Evolutionary conservation across 2,113 vertebrate genomes (phyloP).

Genomic region (Egretta garzetta): DNA sequence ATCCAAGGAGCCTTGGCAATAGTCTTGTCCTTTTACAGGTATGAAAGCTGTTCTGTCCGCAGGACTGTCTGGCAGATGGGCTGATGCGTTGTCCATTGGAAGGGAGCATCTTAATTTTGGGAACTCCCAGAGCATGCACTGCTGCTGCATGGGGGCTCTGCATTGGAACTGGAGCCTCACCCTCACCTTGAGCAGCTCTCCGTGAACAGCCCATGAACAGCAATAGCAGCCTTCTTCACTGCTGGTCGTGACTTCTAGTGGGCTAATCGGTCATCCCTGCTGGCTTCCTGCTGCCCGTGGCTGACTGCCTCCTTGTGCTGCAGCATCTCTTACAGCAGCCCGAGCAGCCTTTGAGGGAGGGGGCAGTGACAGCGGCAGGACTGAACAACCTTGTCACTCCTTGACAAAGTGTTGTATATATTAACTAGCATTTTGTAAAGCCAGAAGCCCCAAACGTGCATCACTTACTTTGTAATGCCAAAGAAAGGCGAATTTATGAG

Average conservation of each 20-base stretch:
- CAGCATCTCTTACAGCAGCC: background rate
- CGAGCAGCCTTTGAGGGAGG: background rate
- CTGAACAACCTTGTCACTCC: background rate
- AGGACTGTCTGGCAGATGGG: background rate
- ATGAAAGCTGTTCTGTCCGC: background rate
- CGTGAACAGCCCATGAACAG: rapidly evolving
- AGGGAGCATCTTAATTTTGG: background rate
- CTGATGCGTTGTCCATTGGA: background rate
- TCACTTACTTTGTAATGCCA: background rate
- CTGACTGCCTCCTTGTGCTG: background rate
- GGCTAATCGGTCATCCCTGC: background rate
- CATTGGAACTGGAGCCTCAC: background rate
- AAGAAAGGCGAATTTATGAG: background rate
- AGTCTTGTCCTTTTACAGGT: background rate
- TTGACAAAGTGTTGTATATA: background rate
- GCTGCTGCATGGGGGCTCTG: background rate
- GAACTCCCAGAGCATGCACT: rapidly evolving
- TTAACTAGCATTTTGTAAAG: background rate
- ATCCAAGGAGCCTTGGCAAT: background rate
- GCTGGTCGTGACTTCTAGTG: background rate
- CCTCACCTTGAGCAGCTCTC: background rate
- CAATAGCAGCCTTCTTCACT: background rate
- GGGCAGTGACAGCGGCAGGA: background rate
- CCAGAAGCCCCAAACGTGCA: background rate
- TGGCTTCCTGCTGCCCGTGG: background rate